Conservation (phyloP, 2,888 invertebrate species). For the Trissoscelio sp. region DNA sequence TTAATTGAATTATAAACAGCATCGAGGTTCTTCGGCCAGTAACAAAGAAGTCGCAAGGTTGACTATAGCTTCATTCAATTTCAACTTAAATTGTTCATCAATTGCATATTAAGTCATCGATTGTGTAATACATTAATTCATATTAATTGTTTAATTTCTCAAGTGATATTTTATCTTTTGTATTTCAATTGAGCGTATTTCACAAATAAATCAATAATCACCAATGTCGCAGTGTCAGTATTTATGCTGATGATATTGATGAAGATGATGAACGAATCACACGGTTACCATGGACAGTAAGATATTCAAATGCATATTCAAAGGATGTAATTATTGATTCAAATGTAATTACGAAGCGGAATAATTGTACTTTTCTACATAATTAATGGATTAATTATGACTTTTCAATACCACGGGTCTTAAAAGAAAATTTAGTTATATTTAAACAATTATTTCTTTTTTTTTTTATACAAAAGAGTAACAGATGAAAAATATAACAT, state of each 20-base stretch:
- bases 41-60: too few relatives aligned
- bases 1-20: too few relatives aligned
- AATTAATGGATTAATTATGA: slow-evolving; percentile 14
- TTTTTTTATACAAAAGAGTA: background rate
- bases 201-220: background rate
- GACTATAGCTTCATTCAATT: too few relatives aligned
- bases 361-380: background rate
- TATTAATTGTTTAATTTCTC: too few relatives aligned
- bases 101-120: too few relatives aligned
- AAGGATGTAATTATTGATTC: slow-evolving; percentile 18
- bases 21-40: too few relatives aligned
- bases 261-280: slow-evolving; percentile 24
- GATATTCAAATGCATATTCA: slow-evolving; percentile 1
- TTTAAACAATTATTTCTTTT: background rate
- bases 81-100: too few relatives aligned
- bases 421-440: background rate
- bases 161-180: too few relatives aligned
- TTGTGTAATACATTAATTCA: too few relatives aligned
- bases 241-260: background rate
- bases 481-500: background rate
- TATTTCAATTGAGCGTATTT: too few relatives aligned
- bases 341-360: slow-evolving; percentile 1
- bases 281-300: background rate
- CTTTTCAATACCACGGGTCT: slow-evolving; percentile 1
- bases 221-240: slow-evolving; percentile 15